Conservation (phyloP, 2,888 invertebrate species). For the Polydrusus tereticollis region DNA sequence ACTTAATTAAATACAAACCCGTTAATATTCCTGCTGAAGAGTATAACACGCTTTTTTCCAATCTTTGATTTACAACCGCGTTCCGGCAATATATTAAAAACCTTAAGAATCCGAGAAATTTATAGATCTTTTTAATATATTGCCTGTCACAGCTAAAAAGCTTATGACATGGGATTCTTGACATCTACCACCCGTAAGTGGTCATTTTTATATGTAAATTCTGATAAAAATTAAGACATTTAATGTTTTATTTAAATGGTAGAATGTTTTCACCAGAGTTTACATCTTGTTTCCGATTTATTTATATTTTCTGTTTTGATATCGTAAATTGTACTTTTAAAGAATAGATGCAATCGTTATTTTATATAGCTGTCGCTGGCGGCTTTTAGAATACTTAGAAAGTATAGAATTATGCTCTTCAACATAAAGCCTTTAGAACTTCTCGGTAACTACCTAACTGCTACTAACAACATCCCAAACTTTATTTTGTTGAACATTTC, state of each 20-base stretch:
- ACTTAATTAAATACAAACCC: not conserved
- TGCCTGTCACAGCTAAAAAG: conserved; percentile 10
- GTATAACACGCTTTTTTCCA: not conserved
- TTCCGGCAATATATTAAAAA: conserved; percentile 19
- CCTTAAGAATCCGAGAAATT: conserved; percentile 24
- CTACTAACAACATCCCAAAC: too few relatives aligned
- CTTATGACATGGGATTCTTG: conserved; percentile 10
- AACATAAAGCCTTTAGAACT: not conserved
- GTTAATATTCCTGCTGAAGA: not conserved
- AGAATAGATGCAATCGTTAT: not conserved
- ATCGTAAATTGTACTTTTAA: not conserved
- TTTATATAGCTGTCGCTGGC: not conserved
- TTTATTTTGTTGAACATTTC: too few relatives aligned
- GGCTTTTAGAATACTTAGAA: too few relatives aligned
- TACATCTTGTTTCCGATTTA: not conserved
- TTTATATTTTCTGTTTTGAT: not conserved
- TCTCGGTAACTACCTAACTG: too few relatives aligned
- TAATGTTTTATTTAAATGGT: conserved; percentile 10
- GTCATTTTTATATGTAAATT: conserved; percentile 10
- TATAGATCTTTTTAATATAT: conserved; percentile 29
- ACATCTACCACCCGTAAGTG: conserved; percentile 9
- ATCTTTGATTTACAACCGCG: conserved; percentile 8
- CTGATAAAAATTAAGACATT: conserved; percentile 14
- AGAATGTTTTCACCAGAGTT: not conserved
- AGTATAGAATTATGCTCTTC: not conserved